A percentile compares a stretch with the other conserved stretches of the same genome.
phyloP scores from a whole-genome alignment of 2,888 invertebrate genomes.

The Orchesella flavescens region DNA sequence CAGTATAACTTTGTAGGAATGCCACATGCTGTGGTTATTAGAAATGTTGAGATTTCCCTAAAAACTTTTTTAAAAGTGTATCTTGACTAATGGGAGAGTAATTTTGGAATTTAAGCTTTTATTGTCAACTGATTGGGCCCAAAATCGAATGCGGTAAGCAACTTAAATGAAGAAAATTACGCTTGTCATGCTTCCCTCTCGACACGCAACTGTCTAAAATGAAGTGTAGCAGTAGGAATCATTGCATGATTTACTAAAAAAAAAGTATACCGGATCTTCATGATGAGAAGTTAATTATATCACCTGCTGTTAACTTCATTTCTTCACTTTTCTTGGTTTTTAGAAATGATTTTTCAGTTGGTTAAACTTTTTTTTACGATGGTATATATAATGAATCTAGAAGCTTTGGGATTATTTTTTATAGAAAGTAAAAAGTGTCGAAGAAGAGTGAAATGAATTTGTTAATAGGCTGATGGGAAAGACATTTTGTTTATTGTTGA shows the following conservation, averaged over 20 bases:
- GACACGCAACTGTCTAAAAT: conserved; percentile 15
- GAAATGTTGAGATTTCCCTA: neutral
- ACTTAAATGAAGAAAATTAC: conserved; percentile 4
- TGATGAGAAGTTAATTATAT: conserved; percentile 47
- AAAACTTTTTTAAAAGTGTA: neutral
- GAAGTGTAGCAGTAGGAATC: neutral
- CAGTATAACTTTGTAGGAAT: too few species aligned
- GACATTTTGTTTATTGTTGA: too few species aligned
- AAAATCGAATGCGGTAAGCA: neutral
- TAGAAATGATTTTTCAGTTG: too few species aligned
- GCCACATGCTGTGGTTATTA: too few species aligned
- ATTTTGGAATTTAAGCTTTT: conserved; percentile 18
- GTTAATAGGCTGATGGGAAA: too few species aligned
- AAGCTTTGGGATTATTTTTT: too few species aligned
- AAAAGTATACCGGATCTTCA: conserved; percentile 41
- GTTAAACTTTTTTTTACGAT: too few species aligned
- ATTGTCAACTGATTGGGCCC: conserved; percentile 15
- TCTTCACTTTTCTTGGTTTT: neutral
- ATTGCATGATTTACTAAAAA: too few species aligned
- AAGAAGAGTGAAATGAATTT: too few species aligned
- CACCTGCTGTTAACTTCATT: conserved; percentile 34
- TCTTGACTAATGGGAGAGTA: neutral
- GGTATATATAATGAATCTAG: too few species aligned
- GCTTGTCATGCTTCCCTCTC: conserved; percentile 18
- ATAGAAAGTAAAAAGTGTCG: too few species aligned